phyloP scores from a whole-genome alignment of 2,797 vertebrate genomes.

The Pangasius macronema region DNA sequence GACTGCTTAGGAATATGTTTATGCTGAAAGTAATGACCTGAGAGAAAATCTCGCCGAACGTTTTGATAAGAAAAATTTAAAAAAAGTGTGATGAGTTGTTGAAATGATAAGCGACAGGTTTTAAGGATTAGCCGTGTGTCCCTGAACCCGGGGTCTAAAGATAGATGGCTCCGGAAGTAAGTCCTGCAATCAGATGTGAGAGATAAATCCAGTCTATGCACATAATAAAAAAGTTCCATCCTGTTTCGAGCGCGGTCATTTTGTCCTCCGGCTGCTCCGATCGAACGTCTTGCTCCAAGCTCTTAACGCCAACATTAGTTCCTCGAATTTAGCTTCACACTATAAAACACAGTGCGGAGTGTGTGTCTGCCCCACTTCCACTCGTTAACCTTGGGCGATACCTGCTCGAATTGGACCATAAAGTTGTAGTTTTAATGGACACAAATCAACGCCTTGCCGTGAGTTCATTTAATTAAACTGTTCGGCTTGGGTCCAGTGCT shows the following conservation, averaged over 20 bases:
- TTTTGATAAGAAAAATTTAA: neutral
- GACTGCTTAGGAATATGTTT: neutral
- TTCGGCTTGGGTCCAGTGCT: conserved; percentile 72
- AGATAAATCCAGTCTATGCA: conserved; percentile 57
- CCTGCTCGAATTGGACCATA: conserved; percentile 76
- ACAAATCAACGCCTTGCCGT: conserved; percentile 75
- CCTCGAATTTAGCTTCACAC: conserved; percentile 71
- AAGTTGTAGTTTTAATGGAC: conserved; percentile 76
- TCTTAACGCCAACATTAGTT: conserved; percentile 69
- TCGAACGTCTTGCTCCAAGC: conserved; percentile 66
- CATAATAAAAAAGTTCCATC: conserved; percentile 56
- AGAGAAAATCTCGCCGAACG: neutral
- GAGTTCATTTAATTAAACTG: conserved; percentile 78
- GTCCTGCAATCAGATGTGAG: conserved; percentile 55
- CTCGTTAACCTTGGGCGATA: conserved; percentile 74
- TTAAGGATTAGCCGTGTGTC: conserved; percentile 20
- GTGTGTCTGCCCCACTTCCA: conserved; percentile 63
- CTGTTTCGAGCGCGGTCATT: conserved; percentile 59
- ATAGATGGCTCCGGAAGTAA: conserved; percentile 67
- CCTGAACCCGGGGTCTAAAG: conserved; percentile 40
- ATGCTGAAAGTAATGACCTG: neutral
- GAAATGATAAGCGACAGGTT: neutral
- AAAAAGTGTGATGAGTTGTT: neutral
- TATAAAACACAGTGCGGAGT: conserved; percentile 75
- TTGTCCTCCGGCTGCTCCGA: conserved; percentile 69